Base-by-base conservation (phyloP, 2,113 vertebrate species). In the Mellivora capensis region DNA sequence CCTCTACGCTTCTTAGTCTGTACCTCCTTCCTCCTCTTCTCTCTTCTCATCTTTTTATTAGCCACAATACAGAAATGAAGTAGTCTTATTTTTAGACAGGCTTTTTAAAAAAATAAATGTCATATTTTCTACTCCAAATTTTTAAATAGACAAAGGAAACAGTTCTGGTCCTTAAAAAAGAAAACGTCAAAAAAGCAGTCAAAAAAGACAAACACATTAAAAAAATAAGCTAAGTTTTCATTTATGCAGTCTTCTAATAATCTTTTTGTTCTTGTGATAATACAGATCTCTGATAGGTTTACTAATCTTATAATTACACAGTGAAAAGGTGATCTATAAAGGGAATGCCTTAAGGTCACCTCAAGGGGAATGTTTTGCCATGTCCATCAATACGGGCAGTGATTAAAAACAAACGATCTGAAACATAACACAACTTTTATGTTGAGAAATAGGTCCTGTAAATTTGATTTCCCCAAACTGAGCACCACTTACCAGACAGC, bases 401-500 rank as follows among this genome's bases (percentile, higher is more conserved):
- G 87, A 96, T 6, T 76, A 34, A 62, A 95, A 97, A 77, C 23
- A 89, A 77, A 91, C 25, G 34, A 79, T 89, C 49, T 93, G 52
- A 91, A 96, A 88, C n/a, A 69, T 37, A 77, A 64, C 23, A 7
- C 27, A 61, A 61, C 64, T 95, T 91, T 94, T 67, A 90, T 49
- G 71, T 79, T 93, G 52, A 96, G 54, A 95, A 96, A 44, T 44
- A 93, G 42, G 42, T 54, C n/a, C 64, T 90, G 0, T 67, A 89
- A 89, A 82, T 93, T 27, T 96, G 37, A 82, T 96, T 94, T 85
- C n/a, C 25, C 76, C 21, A 80, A 96, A 67, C 1, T 44, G 49
- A 93, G 1, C 3, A 21, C 42, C 91, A 98, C 98, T 98, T 94
- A 99, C 99, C 99, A 69, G 99, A 98, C 80, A 99, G 97, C 97